Evolutionary conservation across 2,113 vertebrate species (phyloP).

Genomic region (Haemorhous mexicanus): DNA sequence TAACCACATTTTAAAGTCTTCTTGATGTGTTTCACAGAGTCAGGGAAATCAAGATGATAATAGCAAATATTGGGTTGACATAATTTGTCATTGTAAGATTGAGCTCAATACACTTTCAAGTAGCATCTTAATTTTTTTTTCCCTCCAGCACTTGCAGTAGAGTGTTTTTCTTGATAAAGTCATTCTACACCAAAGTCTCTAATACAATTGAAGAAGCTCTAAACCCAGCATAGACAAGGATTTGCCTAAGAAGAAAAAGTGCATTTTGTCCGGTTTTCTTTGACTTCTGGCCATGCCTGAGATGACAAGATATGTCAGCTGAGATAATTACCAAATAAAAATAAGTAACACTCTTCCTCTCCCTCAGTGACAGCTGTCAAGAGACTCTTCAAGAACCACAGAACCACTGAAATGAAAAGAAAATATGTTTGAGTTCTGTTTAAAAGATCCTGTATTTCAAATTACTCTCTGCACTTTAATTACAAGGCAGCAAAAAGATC

Average conservation of each 20-base stretch:
- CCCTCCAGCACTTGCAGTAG: neutral
- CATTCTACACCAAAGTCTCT: neutral
- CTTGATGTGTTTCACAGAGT: neutral
- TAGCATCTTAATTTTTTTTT: neutral
- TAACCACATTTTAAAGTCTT: neutral
- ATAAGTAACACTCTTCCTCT: neutral
- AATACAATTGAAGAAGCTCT: neutral
- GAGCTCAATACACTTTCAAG: neutral
- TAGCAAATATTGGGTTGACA: neutral
- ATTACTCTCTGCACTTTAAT: neutral
- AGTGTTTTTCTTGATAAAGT: neutral
- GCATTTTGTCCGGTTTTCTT: neutral
- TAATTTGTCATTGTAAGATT: neutral
- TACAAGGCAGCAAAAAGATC: neutral
- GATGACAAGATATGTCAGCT: neutral
- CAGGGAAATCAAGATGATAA: neutral
- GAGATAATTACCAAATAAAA: neutral
- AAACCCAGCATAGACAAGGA: neutral
- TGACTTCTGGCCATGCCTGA: neutral
- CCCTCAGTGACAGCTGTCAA: neutral
- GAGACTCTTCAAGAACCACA: neutral
- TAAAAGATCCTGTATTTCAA: neutral
- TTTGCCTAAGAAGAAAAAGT: neutral
- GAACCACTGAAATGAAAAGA: neutral
- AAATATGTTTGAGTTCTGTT: neutral